These are phyloP conservation scores for Spongia lamella DNA, from an alignment of 37 sponge, comb jelly and placozoan genomes.

Conservation along the genomic window DNA sequence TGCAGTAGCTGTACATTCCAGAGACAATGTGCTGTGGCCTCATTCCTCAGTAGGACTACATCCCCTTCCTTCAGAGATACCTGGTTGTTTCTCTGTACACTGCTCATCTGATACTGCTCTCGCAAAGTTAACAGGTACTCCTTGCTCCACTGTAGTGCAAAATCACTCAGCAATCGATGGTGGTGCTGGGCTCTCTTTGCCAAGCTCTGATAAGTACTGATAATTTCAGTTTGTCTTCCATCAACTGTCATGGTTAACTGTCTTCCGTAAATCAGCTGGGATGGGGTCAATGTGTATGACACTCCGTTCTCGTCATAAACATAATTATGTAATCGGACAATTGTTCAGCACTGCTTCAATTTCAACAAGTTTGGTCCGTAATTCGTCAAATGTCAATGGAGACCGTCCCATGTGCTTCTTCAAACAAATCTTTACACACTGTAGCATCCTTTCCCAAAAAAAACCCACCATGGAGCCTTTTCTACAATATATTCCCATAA, in stretches of 20 bases:
- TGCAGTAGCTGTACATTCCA: neutral
- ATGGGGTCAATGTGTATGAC: neutral
- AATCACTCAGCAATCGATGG: neutral
- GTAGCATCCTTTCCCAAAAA: neutral
- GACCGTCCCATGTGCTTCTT: neutral
- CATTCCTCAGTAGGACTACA: neutral
- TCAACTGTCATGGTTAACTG: neutral
- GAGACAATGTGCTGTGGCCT: neutral
- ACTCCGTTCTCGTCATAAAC: neutral
- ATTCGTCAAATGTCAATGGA: neutral
- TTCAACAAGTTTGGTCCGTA: neutral
- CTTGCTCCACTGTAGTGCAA: neutral
- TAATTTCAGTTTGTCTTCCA: neutral
- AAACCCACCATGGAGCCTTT: neutral
- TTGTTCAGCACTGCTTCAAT: constrained; percentile 1
- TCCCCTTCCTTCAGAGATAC: neutral
- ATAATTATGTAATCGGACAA: neutral
- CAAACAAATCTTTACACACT: neutral
- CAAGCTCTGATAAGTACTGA: neutral
- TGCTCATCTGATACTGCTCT: neutral
- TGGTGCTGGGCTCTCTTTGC: neutral
- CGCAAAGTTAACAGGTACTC: neutral
- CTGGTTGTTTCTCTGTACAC: neutral
- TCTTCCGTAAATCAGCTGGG: neutral
- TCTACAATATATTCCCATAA: neutral